Evolutionary conservation across 2,113 vertebrate genomes (phyloP), one percentile per base, ranked within the genome.

Genomic region (Cinclus cinclus): DNA sequence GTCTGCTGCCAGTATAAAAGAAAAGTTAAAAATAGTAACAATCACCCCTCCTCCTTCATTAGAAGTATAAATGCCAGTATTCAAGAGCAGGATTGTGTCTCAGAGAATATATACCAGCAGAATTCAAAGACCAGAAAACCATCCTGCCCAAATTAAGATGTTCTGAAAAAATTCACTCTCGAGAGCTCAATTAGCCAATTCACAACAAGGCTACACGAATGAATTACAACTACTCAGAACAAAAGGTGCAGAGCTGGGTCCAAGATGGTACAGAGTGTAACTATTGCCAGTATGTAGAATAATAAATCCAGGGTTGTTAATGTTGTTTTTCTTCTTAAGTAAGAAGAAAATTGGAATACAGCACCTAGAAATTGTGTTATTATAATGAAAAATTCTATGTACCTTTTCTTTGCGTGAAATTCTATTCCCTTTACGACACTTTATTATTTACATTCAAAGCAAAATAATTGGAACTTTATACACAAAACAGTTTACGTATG

Each of bases 401-500:
- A 67, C 21, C 30, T 76, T 90, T 74, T 83, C 55, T 95, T 87
- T 93, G 37, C 77, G 31, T 67, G 35, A 92, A 89, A 88, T 81
- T 88, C 55, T 71, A 28, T 93, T 89, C 71, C 56, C 76, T 77
- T 92, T 86, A 83, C 41, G 69, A 87, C 42, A 83, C 13, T 17
- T 87, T 35, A 83, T 69, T 92, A 89, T 85, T 90, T 87, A 80
- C 17, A 80, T 67, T 90, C 82, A 88, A 92, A 94, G 68, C 17
- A 86, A 95, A 94, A 76, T 87, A 94, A 86, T 10, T 89, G 64
- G 31, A 86, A 90, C 64, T 93, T 90, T 31, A 80, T 30, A 56
- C 9, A 83, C 27, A 88, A 46, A 94, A 44, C 23, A 41, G 47
- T 24, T 31, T 27, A 80, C 0, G 0, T 9, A 78, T 4, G 12